A percentile compares a stretch with the other conserved stretches of the same genome.
Evolutionary conservation across 2,113 vertebrate species (phyloP).

Genomic region (Coreoperca whiteheadi): DNA sequence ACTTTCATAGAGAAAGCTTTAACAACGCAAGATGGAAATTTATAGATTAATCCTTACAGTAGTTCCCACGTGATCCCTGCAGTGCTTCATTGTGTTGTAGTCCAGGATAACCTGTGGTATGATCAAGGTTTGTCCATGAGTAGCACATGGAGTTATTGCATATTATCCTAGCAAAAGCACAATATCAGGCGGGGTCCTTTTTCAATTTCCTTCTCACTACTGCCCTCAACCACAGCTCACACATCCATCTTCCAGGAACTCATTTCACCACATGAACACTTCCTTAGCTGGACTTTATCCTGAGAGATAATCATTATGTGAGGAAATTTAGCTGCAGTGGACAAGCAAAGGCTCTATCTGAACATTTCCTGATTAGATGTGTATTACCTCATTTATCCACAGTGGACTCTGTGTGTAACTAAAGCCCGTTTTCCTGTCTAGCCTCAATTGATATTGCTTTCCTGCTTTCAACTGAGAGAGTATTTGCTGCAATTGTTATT

Average conservation of each 20-base stretch:
- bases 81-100: background rate
- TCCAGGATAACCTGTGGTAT: background rate
- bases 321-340: constrained; percentile 54
- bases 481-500: constrained; percentile 36
- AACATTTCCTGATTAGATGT: constrained; percentile 71
- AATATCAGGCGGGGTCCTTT: constrained; percentile 25
- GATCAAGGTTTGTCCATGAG: constrained; percentile 3
- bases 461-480: constrained; percentile 28
- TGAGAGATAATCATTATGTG: constrained; percentile 68
- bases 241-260: constrained; percentile 52
- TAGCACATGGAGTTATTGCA: constrained; percentile 23
- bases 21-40: background rate
- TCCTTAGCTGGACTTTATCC: constrained; percentile 63
- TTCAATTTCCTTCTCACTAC: constrained; percentile 59
- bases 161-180: constrained; percentile 42
- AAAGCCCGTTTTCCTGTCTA: constrained; percentile 40
- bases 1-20: background rate
- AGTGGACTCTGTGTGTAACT: constrained; percentile 24
- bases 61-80: background rate
- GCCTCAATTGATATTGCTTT: constrained; percentile 55
- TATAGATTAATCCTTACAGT: background rate
- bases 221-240: constrained; percentile 25
- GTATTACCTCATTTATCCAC: constrained; percentile 56
- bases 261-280: constrained; percentile 52
- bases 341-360: constrained; percentile 48